Evolutionary conservation across 1,140 invertebrate genomes (phyloP), one percentile per base, ranked within the genome.

Genomic region (Proctacanthus coquilletti): DNA sequence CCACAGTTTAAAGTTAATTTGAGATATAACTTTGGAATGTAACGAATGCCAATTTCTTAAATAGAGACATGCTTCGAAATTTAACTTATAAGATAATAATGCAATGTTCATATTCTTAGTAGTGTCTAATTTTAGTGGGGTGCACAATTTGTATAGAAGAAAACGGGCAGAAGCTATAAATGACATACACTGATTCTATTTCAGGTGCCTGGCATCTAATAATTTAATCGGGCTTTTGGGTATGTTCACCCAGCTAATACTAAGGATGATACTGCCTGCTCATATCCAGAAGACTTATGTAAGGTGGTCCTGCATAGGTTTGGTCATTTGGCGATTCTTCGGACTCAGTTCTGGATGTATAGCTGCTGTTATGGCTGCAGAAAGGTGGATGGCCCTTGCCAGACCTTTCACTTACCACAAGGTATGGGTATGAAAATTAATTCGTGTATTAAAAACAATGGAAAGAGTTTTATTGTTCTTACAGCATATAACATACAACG

Each of bases 321-420:
- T 80, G 30, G 78, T 87, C 2, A 58, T 84, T 5, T 75, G 82
- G 61, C 65, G 84, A 13, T 72, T 79, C 30, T 87, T 89, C 59
- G 84, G 84, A 5, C 66, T 89, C 2, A 82, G 83, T 38, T 86
- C 83, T 15, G 84, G 84, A 5, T 84, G 80, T 58, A 83, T 89
- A 29, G 81, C 84, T 11, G 72, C 82, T 47, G 79, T 86, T 4
- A 88, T 89, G 84, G 84, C 84, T 2, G 70, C 76, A 13, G 84
- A 89, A 58, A 65, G 84, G 39, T 89, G 81, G 72, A 65, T 87
- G 42, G 84, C 84, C 3, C 68, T 89, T 34, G 84, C 83, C 0
- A 72, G 77, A 43, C 84, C 84, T n/a, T 89, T 89, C 52, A 66
- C 83, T 38, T 89, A 87, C 60, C 83, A 86, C 59, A 83, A 84